phyloP scores from a whole-genome alignment of 2,797 vertebrate species.

The Lepus townsendii region DNA sequence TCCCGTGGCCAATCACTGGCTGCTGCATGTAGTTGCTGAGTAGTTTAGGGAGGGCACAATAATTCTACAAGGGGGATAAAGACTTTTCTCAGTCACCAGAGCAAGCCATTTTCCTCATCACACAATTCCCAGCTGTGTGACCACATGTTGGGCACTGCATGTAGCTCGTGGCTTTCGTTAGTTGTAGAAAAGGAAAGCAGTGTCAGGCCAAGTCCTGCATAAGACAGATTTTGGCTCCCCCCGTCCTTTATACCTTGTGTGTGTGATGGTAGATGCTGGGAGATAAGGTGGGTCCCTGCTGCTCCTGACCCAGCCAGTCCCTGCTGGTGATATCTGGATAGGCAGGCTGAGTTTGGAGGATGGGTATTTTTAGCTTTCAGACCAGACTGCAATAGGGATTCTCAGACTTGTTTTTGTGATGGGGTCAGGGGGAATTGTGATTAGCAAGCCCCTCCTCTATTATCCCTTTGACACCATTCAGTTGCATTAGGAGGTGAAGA shows the following conservation, averaged over 20 bases:
- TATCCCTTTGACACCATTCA: conserved; percentile 20
- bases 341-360: neutral
- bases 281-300: neutral
- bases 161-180: conserved; percentile 66
- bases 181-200: conserved; percentile 39
- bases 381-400: neutral
- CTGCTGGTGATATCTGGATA: conserved; percentile 40
- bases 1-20: conserved; percentile 44
- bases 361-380: conserved; percentile 56
- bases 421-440: neutral
- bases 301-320: conserved; percentile 20
- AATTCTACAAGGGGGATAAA: neutral
- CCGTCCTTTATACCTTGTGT: conserved; percentile 20
- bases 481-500: conserved; percentile 51
- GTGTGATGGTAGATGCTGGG: conserved; percentile 6
- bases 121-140: conserved; percentile 57
- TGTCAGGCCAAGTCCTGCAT: neutral
- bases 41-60: conserved; percentile 41
- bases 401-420: conserved; percentile 28
- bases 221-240: neutral
- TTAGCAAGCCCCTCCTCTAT: conserved; percentile 31
- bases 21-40: conserved; percentile 57
- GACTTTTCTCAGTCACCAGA: conserved; percentile 40
- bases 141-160: conserved; percentile 27
- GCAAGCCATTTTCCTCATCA: conserved; percentile 57